Percentiles rank a stretch among this genome's conserved stretches.
Evolutionary conservation across 2,113 vertebrate species (phyloP).

Genomic region (Pseudolaguvia tuberculata): DNA sequence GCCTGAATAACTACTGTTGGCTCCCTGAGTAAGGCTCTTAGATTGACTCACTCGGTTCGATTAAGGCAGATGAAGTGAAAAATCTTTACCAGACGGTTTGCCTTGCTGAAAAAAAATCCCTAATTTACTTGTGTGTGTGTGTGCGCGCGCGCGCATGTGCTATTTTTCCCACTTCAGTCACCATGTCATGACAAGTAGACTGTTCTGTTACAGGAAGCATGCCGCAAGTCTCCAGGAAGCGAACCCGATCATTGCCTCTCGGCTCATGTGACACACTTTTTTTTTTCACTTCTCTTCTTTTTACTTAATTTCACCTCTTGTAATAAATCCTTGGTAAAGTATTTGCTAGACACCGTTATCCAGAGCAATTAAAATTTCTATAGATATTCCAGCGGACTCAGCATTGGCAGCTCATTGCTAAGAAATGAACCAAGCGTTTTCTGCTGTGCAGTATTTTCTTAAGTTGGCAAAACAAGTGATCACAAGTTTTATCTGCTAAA

Average conservation of each 20-base stretch:
- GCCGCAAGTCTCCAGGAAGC: conserved; percentile 35
- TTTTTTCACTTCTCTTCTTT: neutral
- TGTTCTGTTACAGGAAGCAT: conserved; percentile 2
- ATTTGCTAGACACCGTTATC: no score
- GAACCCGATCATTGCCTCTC: conserved; percentile 17
- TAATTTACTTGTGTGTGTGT: conserved; percentile 22
- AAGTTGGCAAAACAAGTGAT: no score
- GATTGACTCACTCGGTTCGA: neutral
- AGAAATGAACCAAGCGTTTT: no score
- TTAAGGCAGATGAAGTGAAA: neutral
- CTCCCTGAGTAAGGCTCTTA: no score
- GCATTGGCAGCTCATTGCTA: no score
- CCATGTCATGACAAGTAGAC: conserved; percentile 37
- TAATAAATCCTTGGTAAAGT: no score
- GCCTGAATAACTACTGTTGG: no score
- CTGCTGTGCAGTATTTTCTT: no score
- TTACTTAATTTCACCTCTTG: neutral
- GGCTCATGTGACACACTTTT: neutral
- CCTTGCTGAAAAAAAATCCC: conserved; percentile 11
- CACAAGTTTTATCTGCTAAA: no score
- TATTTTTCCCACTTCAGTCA: conserved; percentile 1
- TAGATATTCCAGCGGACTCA: no score
- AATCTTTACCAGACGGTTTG: neutral
- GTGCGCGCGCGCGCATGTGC: no score
- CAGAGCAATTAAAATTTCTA: no score